A percentile compares a stretch with the other conserved stretches of the same genome.
phyloP scores from a whole-genome alignment of 2,113 vertebrate species.

The Plecotus auritus region DNA sequence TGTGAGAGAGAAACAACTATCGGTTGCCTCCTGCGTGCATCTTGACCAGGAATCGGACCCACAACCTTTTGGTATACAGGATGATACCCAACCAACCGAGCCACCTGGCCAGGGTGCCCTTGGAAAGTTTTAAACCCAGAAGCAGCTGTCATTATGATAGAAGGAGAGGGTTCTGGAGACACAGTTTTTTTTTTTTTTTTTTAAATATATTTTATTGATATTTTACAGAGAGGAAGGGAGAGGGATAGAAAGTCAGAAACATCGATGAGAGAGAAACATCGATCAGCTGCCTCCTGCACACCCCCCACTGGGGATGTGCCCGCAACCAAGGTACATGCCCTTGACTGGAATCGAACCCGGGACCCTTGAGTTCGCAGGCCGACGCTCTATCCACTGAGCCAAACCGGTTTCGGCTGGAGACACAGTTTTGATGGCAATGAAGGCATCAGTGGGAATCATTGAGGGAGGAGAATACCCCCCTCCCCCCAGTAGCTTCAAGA shows the following conservation, averaged over 20 bases:
- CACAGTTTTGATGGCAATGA: not conserved
- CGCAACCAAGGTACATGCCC: too few relatives aligned
- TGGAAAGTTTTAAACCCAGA: not conserved
- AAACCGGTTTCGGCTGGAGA: too few relatives aligned
- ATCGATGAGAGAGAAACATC: too few relatives aligned
- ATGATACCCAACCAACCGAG: not conserved
- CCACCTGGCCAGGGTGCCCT: not conserved
- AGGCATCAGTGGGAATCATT: not conserved
- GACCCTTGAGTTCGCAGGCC: too few relatives aligned
- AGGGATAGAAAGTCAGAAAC: too few relatives aligned
- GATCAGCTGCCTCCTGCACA: too few relatives aligned
- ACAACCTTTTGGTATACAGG: not conserved
- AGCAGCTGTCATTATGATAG: not conserved
- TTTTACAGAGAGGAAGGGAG: too few relatives aligned
- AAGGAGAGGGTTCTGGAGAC: not conserved
- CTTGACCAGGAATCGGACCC: not conserved
- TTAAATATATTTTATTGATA: too few relatives aligned
- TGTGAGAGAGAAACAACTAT: not conserved
- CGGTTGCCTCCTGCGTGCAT: not conserved
- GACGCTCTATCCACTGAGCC: too few relatives aligned
- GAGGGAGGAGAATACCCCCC: not conserved
- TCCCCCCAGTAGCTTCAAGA: slow-evolving; percentile 4
- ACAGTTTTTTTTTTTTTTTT: too few relatives aligned
- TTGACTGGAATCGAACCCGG: too few relatives aligned
- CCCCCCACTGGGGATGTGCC: too few relatives aligned